Evolutionary conservation across 2,888 invertebrate species (phyloP).

Genomic region (Empis stercorea): DNA sequence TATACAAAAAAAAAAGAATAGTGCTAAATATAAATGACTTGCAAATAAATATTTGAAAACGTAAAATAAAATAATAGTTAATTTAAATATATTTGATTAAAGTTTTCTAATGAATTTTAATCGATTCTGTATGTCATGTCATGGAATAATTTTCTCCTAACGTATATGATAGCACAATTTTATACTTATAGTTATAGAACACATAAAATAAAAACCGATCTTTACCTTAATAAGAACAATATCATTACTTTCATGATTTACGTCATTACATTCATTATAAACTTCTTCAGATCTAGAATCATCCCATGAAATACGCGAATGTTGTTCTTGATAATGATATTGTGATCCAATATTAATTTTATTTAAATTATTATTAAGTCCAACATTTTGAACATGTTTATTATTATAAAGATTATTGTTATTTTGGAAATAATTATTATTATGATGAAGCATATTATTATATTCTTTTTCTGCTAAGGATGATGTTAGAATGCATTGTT

Average conservation of each 20-base stretch:
- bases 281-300: conserved; percentile 19
- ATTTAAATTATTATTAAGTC: background rate
- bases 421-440: background rate
- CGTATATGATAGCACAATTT: background rate
- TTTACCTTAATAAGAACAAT: conserved; percentile 36
- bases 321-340: conserved; percentile 30
- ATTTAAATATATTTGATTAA: no score
- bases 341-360: background rate
- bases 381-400: no score
- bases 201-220: no score
- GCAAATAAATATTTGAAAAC: background rate
- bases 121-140: no score
- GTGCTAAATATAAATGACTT: background rate
- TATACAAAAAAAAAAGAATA: background rate
- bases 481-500: background rate
- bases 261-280: conserved; percentile 2
- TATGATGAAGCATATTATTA: background rate
- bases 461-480: background rate
- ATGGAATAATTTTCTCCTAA: background rate
- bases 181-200: no score
- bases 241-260: conserved; percentile 24
- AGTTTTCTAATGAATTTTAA: no score
- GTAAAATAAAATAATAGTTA: no score
- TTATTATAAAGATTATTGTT: background rate
- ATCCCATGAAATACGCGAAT: conserved; percentile 34